phyloP scores from a whole-genome alignment of 2,113 vertebrate species.

The Chaenogobius annularis region DNA sequence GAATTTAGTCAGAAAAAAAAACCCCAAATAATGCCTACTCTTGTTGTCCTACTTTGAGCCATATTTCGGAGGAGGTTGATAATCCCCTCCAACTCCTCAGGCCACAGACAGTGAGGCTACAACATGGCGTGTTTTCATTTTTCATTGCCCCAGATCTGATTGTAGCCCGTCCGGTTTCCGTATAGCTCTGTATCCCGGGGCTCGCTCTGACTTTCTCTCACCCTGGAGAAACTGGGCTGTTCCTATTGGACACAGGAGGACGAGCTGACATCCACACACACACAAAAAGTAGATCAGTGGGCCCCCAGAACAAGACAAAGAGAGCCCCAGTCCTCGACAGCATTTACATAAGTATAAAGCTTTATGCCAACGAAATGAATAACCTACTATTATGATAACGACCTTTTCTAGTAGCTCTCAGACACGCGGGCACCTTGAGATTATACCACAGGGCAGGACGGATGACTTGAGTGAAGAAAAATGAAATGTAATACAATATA shows the following conservation, averaged over 20 bases:
- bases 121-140: conserved; percentile 54
- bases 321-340: conserved; percentile 35
- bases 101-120: conserved; percentile 48
- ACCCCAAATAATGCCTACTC: not conserved
- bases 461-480: conserved; percentile 27
- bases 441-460: conserved; percentile 31
- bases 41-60: conserved; percentile 48
- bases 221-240: conserved; percentile 53
- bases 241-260: conserved; percentile 54
- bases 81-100: conserved; percentile 40
- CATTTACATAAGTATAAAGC: conserved; percentile 62
- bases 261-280: conserved; percentile 40
- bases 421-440: conserved; percentile 53
- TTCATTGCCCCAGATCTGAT: conserved; percentile 67
- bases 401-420: conserved; percentile 47
- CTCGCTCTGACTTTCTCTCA: conserved; percentile 65
- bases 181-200: conserved; percentile 65
- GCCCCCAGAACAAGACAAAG: conserved; percentile 54
- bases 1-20: not conserved
- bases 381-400: conserved; percentile 56
- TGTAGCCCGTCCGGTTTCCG: conserved; percentile 54
- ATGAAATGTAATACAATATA: conserved; percentile 22
- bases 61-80: conserved; percentile 39
- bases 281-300: conserved; percentile 59
- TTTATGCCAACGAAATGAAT: conserved; percentile 48